Evolutionary conservation across 2,888 invertebrate genomes (phyloP), one percentile per base, ranked within the genome.

Genomic region (Elgonia sp.): DNA sequence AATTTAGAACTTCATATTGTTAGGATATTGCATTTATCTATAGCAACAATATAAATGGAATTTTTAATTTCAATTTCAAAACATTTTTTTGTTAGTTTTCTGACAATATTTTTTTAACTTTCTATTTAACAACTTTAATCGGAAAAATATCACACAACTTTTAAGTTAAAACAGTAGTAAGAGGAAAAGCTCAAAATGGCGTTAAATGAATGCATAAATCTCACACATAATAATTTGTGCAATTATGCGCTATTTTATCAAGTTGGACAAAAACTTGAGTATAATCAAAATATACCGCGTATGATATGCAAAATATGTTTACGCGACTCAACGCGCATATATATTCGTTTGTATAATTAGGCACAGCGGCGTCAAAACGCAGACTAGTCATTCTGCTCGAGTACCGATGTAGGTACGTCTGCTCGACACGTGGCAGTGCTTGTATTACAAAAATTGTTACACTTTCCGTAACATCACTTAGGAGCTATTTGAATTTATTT

Each of bases 321-420:
- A 76, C 50, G 50, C 20, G 39, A 50, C 18, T 63, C 39, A 20
- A 10, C 69, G 42, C 20, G 18, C 63, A 79, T 40, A 37, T 80
- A 37, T 69, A 69, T 69, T 69, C 18, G n/a, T 60, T 67, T 69
- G 76, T 53, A 76, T 63, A 76, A 76, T 76, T 76, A 76, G 76
- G 18, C 63, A 37, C 37, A 60, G 18, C 60, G 50, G 50, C 53
- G 63, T 63, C 75, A 62, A 75, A 76, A 76, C 63, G 63, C 63
- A 63, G 37, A 16, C 46, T 63, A 76, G 63, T 50, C 76, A 63
- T 76, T 76, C 62, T 76, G 7, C 63, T 76, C 29, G 42, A 62
- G 76, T 20, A 63, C 76, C 63, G 50, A 76, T 63, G 76, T 76
- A 76, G 50, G 14, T 76, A 46, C 53, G 39, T 20, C 55, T 72